phyloP scores from a whole-genome alignment of 2,797 vertebrate species.

The Lutjanus campechanus region DNA sequence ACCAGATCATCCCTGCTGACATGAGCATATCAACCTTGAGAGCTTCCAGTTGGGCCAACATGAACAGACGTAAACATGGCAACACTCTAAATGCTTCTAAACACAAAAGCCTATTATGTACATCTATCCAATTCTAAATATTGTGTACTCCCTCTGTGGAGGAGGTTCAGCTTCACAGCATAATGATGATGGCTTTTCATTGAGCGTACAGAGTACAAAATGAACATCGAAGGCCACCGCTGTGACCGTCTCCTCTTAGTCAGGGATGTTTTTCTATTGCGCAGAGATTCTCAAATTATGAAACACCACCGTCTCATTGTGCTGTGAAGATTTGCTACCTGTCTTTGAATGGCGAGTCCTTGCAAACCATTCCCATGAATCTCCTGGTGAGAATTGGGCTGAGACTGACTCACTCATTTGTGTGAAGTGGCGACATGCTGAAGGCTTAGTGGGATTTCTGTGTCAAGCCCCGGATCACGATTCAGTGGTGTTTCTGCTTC shows the following conservation, averaged over 20 bases:
- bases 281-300: constrained; percentile 3
- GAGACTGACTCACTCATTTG: constrained; percentile 56
- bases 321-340: constrained; percentile 42
- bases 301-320: constrained; percentile 40
- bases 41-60: not conserved
- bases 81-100: not conserved
- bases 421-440: constrained; percentile 68
- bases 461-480: constrained; percentile 51
- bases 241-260: constrained; percentile 13
- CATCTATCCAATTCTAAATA: not conserved
- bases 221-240: constrained; percentile 27
- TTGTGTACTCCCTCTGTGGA: not conserved
- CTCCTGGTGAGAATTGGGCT: constrained; percentile 56
- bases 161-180: constrained; percentile 14
- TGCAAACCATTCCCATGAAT: constrained; percentile 41
- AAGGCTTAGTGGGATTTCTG: constrained; percentile 60
- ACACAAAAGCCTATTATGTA: constrained; percentile 16
- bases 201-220: not conserved
- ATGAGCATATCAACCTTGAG: not conserved
- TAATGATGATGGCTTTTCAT: constrained; percentile 30
- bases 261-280: constrained; percentile 19
- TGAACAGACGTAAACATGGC: not conserved
- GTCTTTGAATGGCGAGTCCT: constrained; percentile 35
- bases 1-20: not conserved
- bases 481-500: constrained; percentile 41